Evolutionary conservation across 2,113 vertebrate genomes (phyloP).

Genomic region (Rhea americana): DNA sequence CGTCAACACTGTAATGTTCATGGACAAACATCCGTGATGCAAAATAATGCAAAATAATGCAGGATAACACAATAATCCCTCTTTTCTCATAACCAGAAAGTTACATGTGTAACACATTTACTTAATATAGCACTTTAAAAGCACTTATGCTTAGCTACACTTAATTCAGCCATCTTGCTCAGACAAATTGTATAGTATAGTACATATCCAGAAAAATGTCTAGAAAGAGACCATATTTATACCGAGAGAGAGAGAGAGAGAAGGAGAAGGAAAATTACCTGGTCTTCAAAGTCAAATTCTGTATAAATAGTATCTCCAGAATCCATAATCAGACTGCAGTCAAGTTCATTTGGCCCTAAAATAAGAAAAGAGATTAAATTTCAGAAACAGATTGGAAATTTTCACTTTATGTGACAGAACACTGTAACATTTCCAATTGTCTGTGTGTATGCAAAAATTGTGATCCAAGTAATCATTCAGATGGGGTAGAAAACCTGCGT

Average conservation of each 20-base stretch:
- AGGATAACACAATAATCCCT: not conserved
- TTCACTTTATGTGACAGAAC: not conserved
- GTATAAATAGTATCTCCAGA: conserved; percentile 78
- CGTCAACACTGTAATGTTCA: not conserved
- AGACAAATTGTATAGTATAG: not conserved
- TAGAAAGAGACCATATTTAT: not conserved
- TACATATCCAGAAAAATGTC: not conserved
- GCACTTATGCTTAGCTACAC: not conserved
- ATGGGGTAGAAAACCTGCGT: not conserved
- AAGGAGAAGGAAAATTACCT: conserved; percentile 78
- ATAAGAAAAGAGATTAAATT: conserved; percentile 15
- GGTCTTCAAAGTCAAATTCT: conserved; percentile 85
- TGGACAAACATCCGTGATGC: not conserved
- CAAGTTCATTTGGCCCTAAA: conserved; percentile 86
- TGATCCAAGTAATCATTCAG: not conserved
- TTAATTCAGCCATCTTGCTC: not conserved
- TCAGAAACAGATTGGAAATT: not conserved
- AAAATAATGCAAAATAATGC: not conserved
- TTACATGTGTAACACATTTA: not conserved
- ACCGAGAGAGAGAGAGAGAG: not conserved
- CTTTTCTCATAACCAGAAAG: not conserved
- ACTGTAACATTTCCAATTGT: not conserved
- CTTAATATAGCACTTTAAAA: not conserved
- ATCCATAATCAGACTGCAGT: conserved; percentile 84
- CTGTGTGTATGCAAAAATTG: not conserved